phyloP scores from a whole-genome alignment of 2,888 invertebrate genomes.

The Prionchulus punctatus region DNA sequence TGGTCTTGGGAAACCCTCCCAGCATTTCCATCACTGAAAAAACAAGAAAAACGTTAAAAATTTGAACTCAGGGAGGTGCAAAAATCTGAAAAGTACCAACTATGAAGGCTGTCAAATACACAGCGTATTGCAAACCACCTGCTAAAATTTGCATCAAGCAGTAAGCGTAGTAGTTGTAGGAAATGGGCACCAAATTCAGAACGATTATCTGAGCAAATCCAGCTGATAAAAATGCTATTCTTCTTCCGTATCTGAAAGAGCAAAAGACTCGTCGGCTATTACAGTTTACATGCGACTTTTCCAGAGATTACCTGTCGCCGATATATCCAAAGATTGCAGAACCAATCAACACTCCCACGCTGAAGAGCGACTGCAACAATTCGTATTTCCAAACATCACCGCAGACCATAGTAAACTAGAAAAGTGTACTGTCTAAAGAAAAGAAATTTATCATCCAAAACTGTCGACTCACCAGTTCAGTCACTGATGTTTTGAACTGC shows the following conservation, averaged over 20 bases:
- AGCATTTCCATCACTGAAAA: slow-evolving; percentile 13
- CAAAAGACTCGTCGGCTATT: no score
- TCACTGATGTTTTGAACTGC: no score
- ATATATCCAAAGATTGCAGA: no score
- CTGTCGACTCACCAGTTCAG: no score
- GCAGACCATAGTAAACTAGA: no score
- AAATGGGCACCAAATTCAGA: slow-evolving; percentile 2
- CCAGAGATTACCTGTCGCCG: no score
- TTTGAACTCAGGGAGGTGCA: background rate
- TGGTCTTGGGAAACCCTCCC: slow-evolving; percentile 9
- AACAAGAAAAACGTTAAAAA: background rate
- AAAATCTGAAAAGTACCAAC: slow-evolving; percentile 3
- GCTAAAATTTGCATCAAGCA: slow-evolving; percentile 4
- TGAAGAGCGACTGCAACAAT: no score
- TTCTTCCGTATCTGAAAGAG: slow-evolving; percentile 15
- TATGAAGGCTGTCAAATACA: slow-evolving; percentile 9
- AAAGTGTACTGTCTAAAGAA: no score
- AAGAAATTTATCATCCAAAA: no score
- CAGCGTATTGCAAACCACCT: slow-evolving; percentile 8
- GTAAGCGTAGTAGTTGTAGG: slow-evolving; percentile 5
- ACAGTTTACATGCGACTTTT: no score
- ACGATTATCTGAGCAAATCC: slow-evolving; percentile 13
- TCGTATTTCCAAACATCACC: no score
- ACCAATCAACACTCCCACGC: no score
- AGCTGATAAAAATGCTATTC: slow-evolving; percentile 14